These are phyloP conservation scores for Zosterops japonicus DNA, from an alignment of 2,113 vertebrate species.

Conservation along the genomic window DNA sequence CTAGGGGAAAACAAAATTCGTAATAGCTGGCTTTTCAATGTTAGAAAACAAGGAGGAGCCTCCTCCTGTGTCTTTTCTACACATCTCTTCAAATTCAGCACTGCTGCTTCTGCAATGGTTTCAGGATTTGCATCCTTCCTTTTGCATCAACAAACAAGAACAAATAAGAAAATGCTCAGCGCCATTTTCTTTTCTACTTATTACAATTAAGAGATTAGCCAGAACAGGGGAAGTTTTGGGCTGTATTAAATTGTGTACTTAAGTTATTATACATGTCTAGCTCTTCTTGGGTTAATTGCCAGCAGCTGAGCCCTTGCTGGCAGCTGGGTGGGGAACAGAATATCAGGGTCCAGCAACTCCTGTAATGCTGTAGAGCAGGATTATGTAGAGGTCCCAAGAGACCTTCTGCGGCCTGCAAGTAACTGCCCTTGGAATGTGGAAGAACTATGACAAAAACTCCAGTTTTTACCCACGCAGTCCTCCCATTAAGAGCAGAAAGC, in stretches of 20 bases:
- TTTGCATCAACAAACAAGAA: background rate
- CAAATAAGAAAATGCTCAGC: background rate
- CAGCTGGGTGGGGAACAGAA: background rate
- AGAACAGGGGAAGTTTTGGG: background rate
- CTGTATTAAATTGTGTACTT: background rate
- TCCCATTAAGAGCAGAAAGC: background rate
- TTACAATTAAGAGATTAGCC: background rate
- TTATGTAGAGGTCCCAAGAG: background rate
- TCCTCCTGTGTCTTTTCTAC: background rate
- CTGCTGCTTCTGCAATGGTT: background rate
- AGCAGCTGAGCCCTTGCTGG: background rate
- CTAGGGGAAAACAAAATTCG: background rate
- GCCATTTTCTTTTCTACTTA: background rate
- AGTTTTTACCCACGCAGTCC: background rate
- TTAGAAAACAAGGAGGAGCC: background rate
- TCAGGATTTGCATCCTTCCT: background rate
- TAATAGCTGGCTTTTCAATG: background rate
- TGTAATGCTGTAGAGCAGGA: background rate
- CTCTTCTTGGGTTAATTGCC: background rate
- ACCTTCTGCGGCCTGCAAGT: background rate
- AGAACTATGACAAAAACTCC: background rate
- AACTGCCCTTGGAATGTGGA: slow-evolving; percentile 27
- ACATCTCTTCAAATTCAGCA: background rate
- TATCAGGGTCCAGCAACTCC: background rate
- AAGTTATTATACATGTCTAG: background rate